Evolutionary conservation across 2,113 vertebrate genomes (phyloP), one percentile per base, ranked within the genome.

Genomic region (Nibea albiflora): DNA sequence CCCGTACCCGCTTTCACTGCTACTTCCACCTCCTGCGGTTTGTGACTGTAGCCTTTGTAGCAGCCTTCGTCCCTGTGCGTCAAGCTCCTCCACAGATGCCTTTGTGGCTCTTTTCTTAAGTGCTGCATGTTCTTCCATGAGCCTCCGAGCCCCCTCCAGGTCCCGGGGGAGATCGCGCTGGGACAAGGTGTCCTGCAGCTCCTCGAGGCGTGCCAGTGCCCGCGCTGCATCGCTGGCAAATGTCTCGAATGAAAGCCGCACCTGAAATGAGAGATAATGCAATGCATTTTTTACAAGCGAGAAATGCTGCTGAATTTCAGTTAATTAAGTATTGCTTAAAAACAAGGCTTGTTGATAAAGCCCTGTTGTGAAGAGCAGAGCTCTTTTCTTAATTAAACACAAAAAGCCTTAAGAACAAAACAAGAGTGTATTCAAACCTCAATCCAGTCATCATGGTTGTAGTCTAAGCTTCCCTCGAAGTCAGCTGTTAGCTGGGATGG

Each of bases 361-460:
- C 54, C 24, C 22, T 73, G 2, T 3, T 61, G 49, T 44, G 1
- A 73, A 14, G 10, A 62, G 11, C 47, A 35, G 5, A 57, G 20
- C 35, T 74, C 8, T 64, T 78, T 68, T 19, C 9, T 75, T 26
- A 62, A 50, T 17, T 39, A 62, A 69, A 58, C 0, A 44, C 44
- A 68, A 42, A 53, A 61, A 76, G 35, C 11, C 24, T 69, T 4
- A 1, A 62, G 4, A 56, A 44, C 1, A 56, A 69, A 67, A 47
- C 72, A 4, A 31, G 3, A 28, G 66, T 66, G 94, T 76, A 96
- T 92, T 80, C 96, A 94, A 90, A 99, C 97, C 94, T 99, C 98
- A 81, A 99, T 98, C 98, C 98, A 99, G 61, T 98, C 98, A 67
- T 99, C 98, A 7, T 99, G 98, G 95, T 99, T 97, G 90, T 99